phyloP scores from a whole-genome alignment of 2,888 invertebrate genomes.

The Chydorus sphaericus region DNA sequence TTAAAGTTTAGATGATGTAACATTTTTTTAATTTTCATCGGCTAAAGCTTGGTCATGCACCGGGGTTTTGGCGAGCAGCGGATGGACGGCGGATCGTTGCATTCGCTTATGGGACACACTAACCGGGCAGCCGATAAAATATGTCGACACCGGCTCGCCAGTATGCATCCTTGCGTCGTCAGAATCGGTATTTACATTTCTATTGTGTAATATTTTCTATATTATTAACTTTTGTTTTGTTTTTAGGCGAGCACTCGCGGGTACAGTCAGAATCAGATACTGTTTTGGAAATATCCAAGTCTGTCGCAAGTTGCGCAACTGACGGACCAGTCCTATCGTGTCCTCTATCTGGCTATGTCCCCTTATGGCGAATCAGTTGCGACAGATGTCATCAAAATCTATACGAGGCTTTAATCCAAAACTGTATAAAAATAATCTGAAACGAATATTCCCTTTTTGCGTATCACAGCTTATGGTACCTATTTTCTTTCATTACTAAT shows the following conservation, averaged over 20 bases:
- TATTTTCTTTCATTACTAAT: neutral
- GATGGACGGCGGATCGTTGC: conserved; percentile 97
- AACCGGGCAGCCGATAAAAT: conserved; percentile 95
- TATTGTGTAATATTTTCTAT: neutral
- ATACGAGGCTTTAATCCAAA: conserved; percentile 5
- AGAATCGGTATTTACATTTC: conserved; percentile 51
- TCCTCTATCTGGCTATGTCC: conserved; percentile 87
- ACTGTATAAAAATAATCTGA: neutral
- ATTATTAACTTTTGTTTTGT: neutral
- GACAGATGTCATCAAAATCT: no score
- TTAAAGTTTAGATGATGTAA: neutral
- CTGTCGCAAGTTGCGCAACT: conserved; percentile 91
- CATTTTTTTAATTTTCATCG: conserved; percentile 15
- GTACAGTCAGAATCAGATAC: conserved; percentile 95
- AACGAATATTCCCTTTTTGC: neutral
- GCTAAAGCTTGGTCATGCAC: conserved; percentile 99
- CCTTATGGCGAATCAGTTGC: conserved; percentile 98
- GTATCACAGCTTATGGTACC: neutral
- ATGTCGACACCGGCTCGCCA: conserved; percentile 93
- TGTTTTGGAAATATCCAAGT: conserved; percentile 98
- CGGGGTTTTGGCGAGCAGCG: conserved; percentile 86
- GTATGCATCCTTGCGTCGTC: conserved; percentile 95
- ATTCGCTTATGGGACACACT: conserved; percentile 97
- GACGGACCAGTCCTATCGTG: conserved; percentile 91
- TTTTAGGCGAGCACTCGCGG: conserved; percentile 74